Evolutionary conservation across 2,888 invertebrate genomes (phyloP), one percentile per base, ranked within the genome.

Genomic region (Mesopsocus fuscifrons): DNA sequence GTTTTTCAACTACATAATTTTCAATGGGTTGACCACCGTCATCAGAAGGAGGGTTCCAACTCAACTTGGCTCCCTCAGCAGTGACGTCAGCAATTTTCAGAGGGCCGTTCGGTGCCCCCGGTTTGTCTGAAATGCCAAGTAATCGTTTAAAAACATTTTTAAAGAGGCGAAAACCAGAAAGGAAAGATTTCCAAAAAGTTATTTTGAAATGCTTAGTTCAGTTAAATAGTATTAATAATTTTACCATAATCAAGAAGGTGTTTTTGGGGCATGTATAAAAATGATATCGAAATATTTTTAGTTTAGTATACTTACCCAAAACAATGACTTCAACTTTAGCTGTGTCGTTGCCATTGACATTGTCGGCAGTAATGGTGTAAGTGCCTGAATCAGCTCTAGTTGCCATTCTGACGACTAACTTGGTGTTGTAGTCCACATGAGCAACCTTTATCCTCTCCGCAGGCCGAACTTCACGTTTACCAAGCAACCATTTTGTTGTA

Each of bases 11-110:
- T 6, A 92, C 66, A 61, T 98, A 98, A 52, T 80, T 83, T 48
- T 89, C 91, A 52, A 95, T 72, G 2, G 92, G 91, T 56, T 82
- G 79, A 0, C 94, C 94, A 13, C 95, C 95, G 58, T 95, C 92
- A 62, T 94, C 92, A 33, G 82, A 74, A 0, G 95, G 94, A 48
- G 88, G 83, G 55, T 80, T 82, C 95, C 95, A 95, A 8, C 77
- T 73, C 0, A 95, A 66, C 47, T 80, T 87, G 51, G 87, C 88
- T 6, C 88, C 85, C 54, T 92, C 80, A 1, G 85, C 85, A 60
- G 81, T 82, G 0, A 97, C 79, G 55, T 94, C 85, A 1, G 81
- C 74, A 23, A 87, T 81, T 64, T 87, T 83, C 3, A 94, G 72
- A 1, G 94, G 94, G 43, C 94, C 94, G 59, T 82, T 80, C 18